phyloP scores from a whole-genome alignment of 2,888 invertebrate genomes.

The Leptinotarsa haldemani region DNA sequence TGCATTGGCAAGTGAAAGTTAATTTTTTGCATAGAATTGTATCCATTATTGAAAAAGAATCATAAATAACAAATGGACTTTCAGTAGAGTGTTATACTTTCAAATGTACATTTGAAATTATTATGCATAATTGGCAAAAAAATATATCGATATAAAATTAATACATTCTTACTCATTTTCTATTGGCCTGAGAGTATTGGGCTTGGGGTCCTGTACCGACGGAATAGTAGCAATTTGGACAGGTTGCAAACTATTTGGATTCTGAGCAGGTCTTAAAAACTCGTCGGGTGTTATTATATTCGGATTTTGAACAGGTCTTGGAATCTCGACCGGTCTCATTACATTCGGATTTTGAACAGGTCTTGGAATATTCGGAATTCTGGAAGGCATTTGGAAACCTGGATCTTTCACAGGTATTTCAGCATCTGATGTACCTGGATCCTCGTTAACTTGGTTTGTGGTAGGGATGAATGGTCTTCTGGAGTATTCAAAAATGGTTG shows the following conservation, averaged over 20 bases:
- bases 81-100: too few species aligned
- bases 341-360: background rate
- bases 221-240: background rate
- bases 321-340: background rate
- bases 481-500: constrained; percentile 37
- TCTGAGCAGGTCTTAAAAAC: background rate
- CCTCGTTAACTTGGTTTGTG: background rate
- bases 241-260: too few species aligned
- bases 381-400: background rate
- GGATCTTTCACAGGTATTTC: constrained; percentile 41
- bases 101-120: too few species aligned
- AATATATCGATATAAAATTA: background rate
- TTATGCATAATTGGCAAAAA: background rate
- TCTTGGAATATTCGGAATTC: background rate
- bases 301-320: background rate
- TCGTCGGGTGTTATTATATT: background rate
- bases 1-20: too few species aligned
- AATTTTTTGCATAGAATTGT: too few species aligned
- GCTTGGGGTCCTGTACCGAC: background rate
- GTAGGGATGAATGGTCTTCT: constrained; percentile 2
- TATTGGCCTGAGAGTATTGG: background rate
- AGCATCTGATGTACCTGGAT: constrained; percentile 31
- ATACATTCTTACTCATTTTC: background rate
- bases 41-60: too few species aligned
- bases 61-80: too few species aligned